A percentile compares a stretch with the other conserved stretches of the same genome.
phyloP scores from a whole-genome alignment of 2,797 vertebrate species.

The Notamacropus eugenii region DNA sequence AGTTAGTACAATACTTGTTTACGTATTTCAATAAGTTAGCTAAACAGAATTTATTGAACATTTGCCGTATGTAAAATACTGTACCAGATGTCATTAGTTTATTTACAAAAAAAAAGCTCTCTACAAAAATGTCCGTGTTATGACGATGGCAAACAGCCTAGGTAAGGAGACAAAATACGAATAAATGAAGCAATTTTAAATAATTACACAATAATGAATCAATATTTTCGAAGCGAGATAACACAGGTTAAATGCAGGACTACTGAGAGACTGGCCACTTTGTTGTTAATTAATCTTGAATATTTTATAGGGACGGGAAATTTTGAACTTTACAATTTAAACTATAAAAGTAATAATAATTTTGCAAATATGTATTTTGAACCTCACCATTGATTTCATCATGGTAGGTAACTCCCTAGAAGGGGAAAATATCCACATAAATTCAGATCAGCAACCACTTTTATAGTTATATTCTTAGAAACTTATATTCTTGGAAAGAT shows the following conservation, averaged over 20 bases:
- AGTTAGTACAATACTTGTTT: not conserved
- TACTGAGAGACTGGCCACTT: not conserved
- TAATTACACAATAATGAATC: not conserved
- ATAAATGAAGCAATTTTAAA: not conserved
- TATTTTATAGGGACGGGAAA: not conserved
- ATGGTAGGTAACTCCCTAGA: not conserved
- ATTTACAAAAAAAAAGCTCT: not conserved
- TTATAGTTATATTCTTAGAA: not conserved
- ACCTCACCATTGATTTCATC: not conserved
- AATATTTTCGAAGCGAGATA: not conserved
- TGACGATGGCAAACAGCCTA: not conserved
- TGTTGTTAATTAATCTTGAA: not conserved
- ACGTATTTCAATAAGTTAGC: not conserved
- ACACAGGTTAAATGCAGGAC: not conserved
- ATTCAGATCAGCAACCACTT: not conserved
- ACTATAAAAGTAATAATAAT: not conserved
- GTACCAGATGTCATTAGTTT: not conserved
- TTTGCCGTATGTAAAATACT: not conserved
- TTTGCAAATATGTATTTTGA: not conserved
- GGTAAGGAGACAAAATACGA: not conserved
- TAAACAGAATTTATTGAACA: not conserved
- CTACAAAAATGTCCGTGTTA: not conserved
- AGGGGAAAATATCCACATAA: not conserved
- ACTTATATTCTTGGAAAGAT: not conserved
- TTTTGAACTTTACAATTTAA: not conserved